phyloP scores from a whole-genome alignment of 2,113 vertebrate species.

The Chunga burmeisteri region DNA sequence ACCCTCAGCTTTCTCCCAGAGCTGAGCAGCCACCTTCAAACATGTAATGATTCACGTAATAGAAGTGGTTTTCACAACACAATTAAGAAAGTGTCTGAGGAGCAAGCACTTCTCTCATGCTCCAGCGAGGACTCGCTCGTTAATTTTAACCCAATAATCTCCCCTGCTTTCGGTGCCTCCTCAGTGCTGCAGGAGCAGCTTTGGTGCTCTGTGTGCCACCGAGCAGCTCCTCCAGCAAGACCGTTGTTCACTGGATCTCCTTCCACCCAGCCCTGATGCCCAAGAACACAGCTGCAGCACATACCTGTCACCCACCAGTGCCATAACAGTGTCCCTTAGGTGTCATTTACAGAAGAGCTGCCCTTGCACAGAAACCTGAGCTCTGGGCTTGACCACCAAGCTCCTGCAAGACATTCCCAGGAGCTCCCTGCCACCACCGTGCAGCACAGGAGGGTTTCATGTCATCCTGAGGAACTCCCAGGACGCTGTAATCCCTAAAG shows the following conservation, averaged over 20 bases:
- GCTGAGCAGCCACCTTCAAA: neutral
- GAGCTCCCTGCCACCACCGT: rapidly evolving
- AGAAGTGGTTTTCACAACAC: neutral
- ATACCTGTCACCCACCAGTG: neutral
- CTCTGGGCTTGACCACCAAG: neutral
- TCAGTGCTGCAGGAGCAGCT: neutral
- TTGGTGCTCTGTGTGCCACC: too few relatives aligned
- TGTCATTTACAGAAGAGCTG: neutral
- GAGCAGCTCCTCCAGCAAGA: neutral
- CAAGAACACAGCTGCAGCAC: rapidly evolving
- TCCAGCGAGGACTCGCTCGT: neutral
- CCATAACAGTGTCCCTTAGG: neutral
- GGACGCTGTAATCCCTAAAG: neutral
- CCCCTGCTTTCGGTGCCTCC: neutral
- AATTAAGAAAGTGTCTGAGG: neutral
- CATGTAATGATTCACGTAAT: neutral
- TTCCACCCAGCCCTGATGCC: neutral
- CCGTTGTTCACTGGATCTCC: neutral
- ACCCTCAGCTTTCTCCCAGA: neutral
- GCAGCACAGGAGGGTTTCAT: neutral
- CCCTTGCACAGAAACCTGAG: neutral
- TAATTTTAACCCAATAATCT: neutral
- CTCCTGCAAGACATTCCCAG: neutral
- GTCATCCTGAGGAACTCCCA: neutral
- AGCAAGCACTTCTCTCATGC: neutral